Evolutionary conservation across 1,140 invertebrate species (phyloP), one percentile per base, ranked within the genome.

Genomic region (Atta cephalotes): DNA sequence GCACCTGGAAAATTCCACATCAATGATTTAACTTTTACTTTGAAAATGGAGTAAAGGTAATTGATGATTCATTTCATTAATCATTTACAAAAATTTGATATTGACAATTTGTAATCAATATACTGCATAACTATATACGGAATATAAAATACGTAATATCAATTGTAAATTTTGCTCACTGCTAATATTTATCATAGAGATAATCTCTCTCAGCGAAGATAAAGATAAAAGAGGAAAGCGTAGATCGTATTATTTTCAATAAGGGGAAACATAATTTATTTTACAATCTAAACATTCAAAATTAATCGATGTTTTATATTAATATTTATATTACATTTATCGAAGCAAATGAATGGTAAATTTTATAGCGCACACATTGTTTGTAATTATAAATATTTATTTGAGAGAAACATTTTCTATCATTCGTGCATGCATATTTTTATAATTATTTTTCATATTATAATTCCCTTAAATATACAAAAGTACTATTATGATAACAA

Each of bases 1-100:
- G 93, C 98, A 99, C 88, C 98, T 99, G 95, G 35, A 95, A 95
- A 88, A 81, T 81, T 51, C 7, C 70, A 28, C 4, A 5, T 63
- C 12, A 51, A 72, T 31, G 16, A 45, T 28, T 28, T 18, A 58
- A 28, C 3, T n/a, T 81, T 45, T 81, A 25, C 16, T 80, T 56
- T 25, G 21, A 1, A 9, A 0, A 9, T 12, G 56, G 9, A 2
- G 14, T 2, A 49, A 28, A 77, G 14, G 2, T 18, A 51, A 51
- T 72, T 21, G 6, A 9, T 3, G 25, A 3, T 16, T 49, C 3
- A 25, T 49, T 76, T 84, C 2, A 31, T 81, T 49, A 71, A 18
- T 56, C 5, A 6, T 28, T 10, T 2, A 3, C 25, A 71, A 45
- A 60, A 28, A 72, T 0, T 58, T 53, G 16, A 18, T 16, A 10